Evolutionary conservation across 2,888 invertebrate genomes (phyloP), one percentile per base, ranked within the genome.

Genomic region (Rhagonycha lutea): DNA sequence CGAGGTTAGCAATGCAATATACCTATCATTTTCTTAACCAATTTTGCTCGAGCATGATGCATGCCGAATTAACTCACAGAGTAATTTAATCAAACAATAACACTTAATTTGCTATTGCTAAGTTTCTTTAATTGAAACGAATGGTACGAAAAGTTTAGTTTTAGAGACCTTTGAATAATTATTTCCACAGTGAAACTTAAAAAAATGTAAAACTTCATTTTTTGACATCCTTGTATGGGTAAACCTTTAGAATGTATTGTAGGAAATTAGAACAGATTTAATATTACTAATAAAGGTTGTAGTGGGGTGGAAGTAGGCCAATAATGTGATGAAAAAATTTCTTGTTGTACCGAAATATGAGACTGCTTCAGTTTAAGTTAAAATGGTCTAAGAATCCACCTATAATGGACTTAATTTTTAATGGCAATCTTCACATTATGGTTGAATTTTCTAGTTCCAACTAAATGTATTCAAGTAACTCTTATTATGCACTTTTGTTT

Each of bases 1-100:
- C 81, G 87, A 87, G 87, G 87, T 87, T 87, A 87, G 87, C 82
- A 80, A 72, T 77, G 77, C 71, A 77, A 61, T 73, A 61, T 77
- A 32, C 61, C 74, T 74, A 74, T 61, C 62, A 70, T 71, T 69
- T 47, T 47, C 32, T 47, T 76, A 72, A 75, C 67, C 26, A 28
- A 18, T 61, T 60, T 60, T 72, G 61, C 68, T 61, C 24, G 62
- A 69, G 75, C 75, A 75, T 61, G 75, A 68, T 75, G 75, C 75
- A 75, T 75, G 75, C 23, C 61, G 61, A 26, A 24, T 28, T 70
- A 70, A 70, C 61, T 28, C 18, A 14, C n/a, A 28, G 14, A 28
- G 28, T 47, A 7, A 47, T n/a, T 47, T 47, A 47, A n/a, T 12
- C 12, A n/a, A 47, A 47, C 47, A 47, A 47, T n/a, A 24, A 65